Evolutionary conservation across 2,888 invertebrate species (phyloP).

Genomic region (Scrobipalpa atriplicella): DNA sequence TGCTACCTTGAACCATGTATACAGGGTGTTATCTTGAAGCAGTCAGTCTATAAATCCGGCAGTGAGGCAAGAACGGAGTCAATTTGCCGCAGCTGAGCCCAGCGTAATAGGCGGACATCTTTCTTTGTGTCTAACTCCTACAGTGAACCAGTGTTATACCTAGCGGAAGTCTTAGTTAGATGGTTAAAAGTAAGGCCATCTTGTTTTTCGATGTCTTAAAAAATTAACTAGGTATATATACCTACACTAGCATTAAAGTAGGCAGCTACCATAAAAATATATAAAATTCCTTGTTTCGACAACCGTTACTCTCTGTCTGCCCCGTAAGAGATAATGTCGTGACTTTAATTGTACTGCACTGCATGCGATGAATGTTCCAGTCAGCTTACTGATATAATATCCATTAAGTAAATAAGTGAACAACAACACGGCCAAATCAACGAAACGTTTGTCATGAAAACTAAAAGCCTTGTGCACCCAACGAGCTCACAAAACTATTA

Average conservation of each 20-base stretch:
- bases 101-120: slow-evolving; percentile 34
- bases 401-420: too few relatives aligned
- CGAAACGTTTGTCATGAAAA: not conserved
- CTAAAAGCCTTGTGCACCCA: slow-evolving; percentile 1
- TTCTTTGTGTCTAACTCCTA: slow-evolving; percentile 22
- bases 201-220: too few relatives aligned
- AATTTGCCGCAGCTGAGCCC: slow-evolving; percentile 55
- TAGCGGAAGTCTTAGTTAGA: not conserved
- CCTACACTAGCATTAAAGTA: too few relatives aligned
- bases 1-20: not conserved
- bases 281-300: too few relatives aligned
- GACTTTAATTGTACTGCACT: too few relatives aligned
- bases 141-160: not conserved
- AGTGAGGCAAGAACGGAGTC: slow-evolving; percentile 37
- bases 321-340: too few relatives aligned
- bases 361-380: too few relatives aligned
- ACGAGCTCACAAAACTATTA: slow-evolving; percentile 15
- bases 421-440: not conserved
- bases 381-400: too few relatives aligned
- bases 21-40: slow-evolving; percentile 1
- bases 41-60: slow-evolving; percentile 40
- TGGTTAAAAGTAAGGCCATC: not conserved
- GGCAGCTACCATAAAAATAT: too few relatives aligned
- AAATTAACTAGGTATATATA: too few relatives aligned
- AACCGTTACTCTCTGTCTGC: too few relatives aligned